Percentiles rank a stretch among this genome's conserved stretches.
These are phyloP conservation scores for Synanthedon formicaeformis DNA, from an alignment of 2,888 invertebrate species.

Conservation along the genomic window DNA sequence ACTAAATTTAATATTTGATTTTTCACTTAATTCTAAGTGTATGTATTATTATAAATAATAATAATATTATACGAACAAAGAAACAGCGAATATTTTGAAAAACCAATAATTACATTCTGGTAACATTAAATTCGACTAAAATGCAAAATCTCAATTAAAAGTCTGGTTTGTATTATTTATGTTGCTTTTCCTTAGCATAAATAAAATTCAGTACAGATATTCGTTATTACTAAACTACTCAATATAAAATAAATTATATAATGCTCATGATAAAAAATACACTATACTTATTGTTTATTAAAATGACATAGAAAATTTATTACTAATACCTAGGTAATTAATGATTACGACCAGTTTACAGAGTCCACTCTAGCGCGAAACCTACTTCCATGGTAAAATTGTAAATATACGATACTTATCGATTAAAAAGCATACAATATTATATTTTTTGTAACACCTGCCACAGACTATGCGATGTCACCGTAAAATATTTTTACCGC, in stretches of 20 bases:
- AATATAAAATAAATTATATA: conserved; percentile 59
- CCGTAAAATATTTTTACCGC: neutral
- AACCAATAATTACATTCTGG: conserved; percentile 28
- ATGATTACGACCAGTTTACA: conserved; percentile 48
- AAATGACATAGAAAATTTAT: conserved; percentile 68
- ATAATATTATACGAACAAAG: conserved; percentile 22
- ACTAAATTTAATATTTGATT: conserved; percentile 18
- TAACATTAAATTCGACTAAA: conserved; percentile 15
- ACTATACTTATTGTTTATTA: conserved; percentile 53
- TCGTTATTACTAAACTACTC: conserved; percentile 49
- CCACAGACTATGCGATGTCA: neutral
- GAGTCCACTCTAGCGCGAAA: conserved; percentile 19
- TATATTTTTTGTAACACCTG: neutral
- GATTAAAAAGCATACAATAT: neutral
- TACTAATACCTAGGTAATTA: conserved; percentile 41
- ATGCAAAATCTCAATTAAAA: no score
- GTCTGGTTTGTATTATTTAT: no score
- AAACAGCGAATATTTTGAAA: conserved; percentile 21
- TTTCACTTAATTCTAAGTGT: conserved; percentile 23
- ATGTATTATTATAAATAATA: conserved; percentile 18
- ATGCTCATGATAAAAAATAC: conserved; percentile 56
- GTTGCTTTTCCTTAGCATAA: conserved; percentile 18
- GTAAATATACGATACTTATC: neutral
- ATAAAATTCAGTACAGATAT: conserved; percentile 52
- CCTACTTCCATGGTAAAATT: neutral